Base-by-base conservation (phyloP, 2,797 vertebrate species). In the Momotus momota region DNA sequence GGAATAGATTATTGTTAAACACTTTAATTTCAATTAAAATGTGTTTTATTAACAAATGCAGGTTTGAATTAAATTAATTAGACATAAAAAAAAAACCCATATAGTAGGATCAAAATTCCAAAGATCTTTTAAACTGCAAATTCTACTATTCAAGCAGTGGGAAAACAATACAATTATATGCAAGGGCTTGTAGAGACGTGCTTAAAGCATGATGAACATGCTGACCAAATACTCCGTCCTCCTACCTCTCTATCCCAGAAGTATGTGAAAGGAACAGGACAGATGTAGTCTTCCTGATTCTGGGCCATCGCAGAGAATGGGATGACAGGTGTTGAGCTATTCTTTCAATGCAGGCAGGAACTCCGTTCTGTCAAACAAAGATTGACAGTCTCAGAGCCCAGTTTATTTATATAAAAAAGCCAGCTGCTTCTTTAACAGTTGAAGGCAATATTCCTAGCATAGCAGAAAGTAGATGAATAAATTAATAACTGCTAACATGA, bases 271-370 rank as follows among this genome's bases (percentile, higher is more conserved):
- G 96, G 96, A 97, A 95, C 72, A 94, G 93, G 97, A 97, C 98
- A 98, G 98, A 98, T 98, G 98, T 98, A 98, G 96, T 94, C 92
- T 97, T 96, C 94, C 95, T 74, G 94, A 97, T 98, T 98, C 96
- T 96, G 96, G 97, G 97, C 96, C 95, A 96, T 93, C 35, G 16
- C 82, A 97, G 95, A 98, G 97, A 98, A 98, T 97, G 94, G 96
- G 95, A 98, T 97, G 98, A 98, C 98, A 98, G 98, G 98, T 98
- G 98, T 94, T 98, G 96, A 97, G 94, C 94, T 96, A 97, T 96
- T 97, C 97, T 96, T 97, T 97, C 97, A 95, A 96, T 94, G 96
- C 88, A 96, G 97, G 97, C 97, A 94, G 97, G 91, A 97, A 97
- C 97, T 98, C 94, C 90, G 97, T 88, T 95, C 94, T 93, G 93